Conservation (phyloP, 2,113 vertebrate species). For the Panurus biarmicus region DNA sequence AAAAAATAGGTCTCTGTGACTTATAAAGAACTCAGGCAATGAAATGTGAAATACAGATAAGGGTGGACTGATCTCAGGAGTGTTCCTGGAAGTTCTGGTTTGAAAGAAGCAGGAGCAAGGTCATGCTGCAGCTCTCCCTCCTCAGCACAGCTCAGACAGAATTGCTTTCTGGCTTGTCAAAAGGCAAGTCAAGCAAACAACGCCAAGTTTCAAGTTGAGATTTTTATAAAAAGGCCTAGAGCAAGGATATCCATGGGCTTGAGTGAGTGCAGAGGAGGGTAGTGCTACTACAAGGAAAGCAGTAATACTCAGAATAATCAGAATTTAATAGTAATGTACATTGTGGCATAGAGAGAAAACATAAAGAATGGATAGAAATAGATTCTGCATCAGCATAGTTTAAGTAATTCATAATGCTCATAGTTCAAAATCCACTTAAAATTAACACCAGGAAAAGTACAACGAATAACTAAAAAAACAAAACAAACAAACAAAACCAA, state of each 20-base stretch:
- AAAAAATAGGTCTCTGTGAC: not conserved
- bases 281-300: not conserved
- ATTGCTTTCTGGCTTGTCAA: not conserved
- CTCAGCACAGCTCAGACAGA: not conserved
- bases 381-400: not conserved
- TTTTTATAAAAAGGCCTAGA: not conserved
- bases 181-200: not conserved
- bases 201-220: not conserved
- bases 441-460: not conserved
- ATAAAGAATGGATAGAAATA: not conserved
- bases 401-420: not conserved
- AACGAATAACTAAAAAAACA: not conserved
- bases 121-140: not conserved
- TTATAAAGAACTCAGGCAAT: not conserved
- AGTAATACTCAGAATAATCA: not conserved
- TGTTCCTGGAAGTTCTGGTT: not conserved
- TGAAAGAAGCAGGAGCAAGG: not conserved
- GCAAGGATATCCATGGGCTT: not conserved
- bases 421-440: not conserved
- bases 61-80: not conserved
- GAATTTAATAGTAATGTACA: not conserved
- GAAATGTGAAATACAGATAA: constrained; percentile 3
- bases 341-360: not conserved
- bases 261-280: not conserved
- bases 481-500: not conserved